A percentile compares a stretch with the other conserved stretches of the same genome.
phyloP scores from a whole-genome alignment of 1,140 invertebrate genomes.

The Oryzaephilus surinamensis region DNA sequence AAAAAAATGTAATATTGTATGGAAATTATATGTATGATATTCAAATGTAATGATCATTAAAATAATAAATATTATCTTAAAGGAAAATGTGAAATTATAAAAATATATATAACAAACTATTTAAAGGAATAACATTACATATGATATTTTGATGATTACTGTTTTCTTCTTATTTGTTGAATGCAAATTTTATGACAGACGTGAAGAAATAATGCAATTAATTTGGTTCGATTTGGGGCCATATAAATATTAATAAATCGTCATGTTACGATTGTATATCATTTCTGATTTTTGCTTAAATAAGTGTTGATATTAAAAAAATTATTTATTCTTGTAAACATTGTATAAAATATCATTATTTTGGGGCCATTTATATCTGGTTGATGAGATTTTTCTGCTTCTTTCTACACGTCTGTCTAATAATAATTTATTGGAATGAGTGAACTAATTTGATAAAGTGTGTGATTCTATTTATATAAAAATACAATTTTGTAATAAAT shows the following conservation, averaged over 20 bases:
- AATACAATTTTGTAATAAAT: slow-evolving; percentile 15
- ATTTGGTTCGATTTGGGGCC: slow-evolving; percentile 19
- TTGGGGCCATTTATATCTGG: slow-evolving; percentile 17
- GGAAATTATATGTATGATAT: slow-evolving; percentile 34
- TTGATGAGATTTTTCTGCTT: slow-evolving; percentile 7
- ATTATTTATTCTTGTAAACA: slow-evolving; percentile 29
- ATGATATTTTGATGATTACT: too few species aligned
- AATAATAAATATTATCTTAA: slow-evolving; percentile 25
- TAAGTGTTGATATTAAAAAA: slow-evolving; percentile 27
- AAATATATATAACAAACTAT: too few species aligned
- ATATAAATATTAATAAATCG: slow-evolving; percentile 2
- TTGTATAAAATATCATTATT: slow-evolving; percentile 24
- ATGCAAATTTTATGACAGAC: slow-evolving; percentile 22
- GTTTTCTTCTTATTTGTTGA: slow-evolving; percentile 33
- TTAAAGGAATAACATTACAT: too few species aligned
- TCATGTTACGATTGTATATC: slow-evolving; percentile 10
- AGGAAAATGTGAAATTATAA: too few species aligned
- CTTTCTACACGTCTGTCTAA: slow-evolving; percentile 24
- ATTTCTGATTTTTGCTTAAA: slow-evolving; percentile 10
- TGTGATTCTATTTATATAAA: slow-evolving; percentile 23
- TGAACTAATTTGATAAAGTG: slow-evolving; percentile 34
- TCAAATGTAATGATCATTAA: slow-evolving; percentile 22
- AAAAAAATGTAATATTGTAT: too few species aligned
- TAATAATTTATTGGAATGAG: slow-evolving; percentile 21
- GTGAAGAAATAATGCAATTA: slow-evolving; percentile 20